Evolutionary conservation across 2,113 vertebrate species (phyloP).

Genomic region (Gasterosteus aculeatus): DNA sequence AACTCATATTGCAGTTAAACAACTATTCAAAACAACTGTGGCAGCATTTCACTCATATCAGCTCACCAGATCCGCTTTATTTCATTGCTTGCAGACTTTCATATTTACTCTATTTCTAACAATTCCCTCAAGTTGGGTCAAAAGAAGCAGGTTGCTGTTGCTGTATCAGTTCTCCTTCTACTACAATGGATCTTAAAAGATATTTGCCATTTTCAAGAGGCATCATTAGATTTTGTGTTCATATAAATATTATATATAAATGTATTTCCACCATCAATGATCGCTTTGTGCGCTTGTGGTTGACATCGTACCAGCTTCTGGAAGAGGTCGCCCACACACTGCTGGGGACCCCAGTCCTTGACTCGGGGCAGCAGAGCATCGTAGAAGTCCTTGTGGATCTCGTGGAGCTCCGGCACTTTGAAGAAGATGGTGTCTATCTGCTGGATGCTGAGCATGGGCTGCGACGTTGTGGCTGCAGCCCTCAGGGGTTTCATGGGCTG

Average conservation of each 20-base stretch:
- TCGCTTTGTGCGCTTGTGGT: too few species aligned
- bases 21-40: neutral
- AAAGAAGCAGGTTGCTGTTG: constrained; percentile 29
- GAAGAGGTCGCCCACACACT: constrained; percentile 97
- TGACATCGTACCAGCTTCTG: constrained; percentile 88
- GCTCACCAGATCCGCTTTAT: neutral
- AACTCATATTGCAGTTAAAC: neutral
- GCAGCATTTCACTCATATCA: constrained; percentile 8
- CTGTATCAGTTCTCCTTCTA: constrained; percentile 12
- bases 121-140: neutral
- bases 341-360: constrained; percentile 93
- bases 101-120: constrained; percentile 5
- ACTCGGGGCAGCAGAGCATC: constrained; percentile 91
- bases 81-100: neutral
- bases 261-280: neutral
- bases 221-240: neutral
- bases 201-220: neutral
- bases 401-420: constrained; percentile 97
- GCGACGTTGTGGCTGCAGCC: constrained; percentile 96
- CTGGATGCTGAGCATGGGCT: constrained; percentile 91
- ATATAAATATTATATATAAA: neutral
- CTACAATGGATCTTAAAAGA: neutral
- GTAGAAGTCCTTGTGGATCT: constrained; percentile 98
- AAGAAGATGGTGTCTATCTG: constrained; percentile 99
- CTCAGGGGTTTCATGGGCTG: constrained; percentile 98